Evolutionary conservation across 2,888 invertebrate genomes (phyloP).

Genomic region (Acanthococcus lagerstroemiae): DNA sequence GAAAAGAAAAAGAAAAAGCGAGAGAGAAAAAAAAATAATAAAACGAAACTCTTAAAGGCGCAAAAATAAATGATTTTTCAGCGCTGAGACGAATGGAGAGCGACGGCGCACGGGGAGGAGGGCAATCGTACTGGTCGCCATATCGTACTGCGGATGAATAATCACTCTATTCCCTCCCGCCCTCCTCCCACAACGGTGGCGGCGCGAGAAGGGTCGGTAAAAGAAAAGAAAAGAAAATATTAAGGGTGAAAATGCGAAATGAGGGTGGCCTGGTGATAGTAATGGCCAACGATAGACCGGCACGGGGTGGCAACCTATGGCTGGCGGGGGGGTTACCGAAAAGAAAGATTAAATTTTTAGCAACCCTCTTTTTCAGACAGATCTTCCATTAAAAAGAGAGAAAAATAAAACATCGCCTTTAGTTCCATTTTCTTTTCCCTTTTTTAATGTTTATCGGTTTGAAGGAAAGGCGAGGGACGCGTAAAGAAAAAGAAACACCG

Average conservation of each 20-base stretch:
- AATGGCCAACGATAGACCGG: slow-evolving; percentile 27
- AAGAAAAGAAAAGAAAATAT: slow-evolving; percentile 29
- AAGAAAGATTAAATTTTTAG: slow-evolving; percentile 35
- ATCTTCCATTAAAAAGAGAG: slow-evolving; percentile 19
- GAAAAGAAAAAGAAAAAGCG: background rate
- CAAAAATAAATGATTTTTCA: slow-evolving; percentile 28
- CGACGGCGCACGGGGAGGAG: background rate
- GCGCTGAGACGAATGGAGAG: background rate
- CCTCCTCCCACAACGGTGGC: background rate
- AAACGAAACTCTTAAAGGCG: too few species aligned
- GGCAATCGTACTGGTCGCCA: slow-evolving; percentile 25
- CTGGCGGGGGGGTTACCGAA: slow-evolving; percentile 24
- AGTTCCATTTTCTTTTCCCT: slow-evolving; percentile 23
- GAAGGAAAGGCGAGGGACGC: background rate
- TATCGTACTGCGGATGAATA: slow-evolving; percentile 23
- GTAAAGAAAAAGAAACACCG: background rate
- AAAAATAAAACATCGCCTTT: slow-evolving; percentile 26
- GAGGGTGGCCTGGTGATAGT: slow-evolving; percentile 30
- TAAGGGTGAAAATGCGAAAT: slow-evolving; percentile 29
- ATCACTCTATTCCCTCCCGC: slow-evolving; percentile 19
- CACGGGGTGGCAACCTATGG: background rate
- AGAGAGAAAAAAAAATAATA: too few species aligned
- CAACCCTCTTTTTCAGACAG: slow-evolving; percentile 34
- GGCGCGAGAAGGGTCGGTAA: background rate
- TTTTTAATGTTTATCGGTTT: background rate